Base-by-base conservation (phyloP, 2,888 invertebrate genomes). In the Lasioglossum pauxillum region DNA sequence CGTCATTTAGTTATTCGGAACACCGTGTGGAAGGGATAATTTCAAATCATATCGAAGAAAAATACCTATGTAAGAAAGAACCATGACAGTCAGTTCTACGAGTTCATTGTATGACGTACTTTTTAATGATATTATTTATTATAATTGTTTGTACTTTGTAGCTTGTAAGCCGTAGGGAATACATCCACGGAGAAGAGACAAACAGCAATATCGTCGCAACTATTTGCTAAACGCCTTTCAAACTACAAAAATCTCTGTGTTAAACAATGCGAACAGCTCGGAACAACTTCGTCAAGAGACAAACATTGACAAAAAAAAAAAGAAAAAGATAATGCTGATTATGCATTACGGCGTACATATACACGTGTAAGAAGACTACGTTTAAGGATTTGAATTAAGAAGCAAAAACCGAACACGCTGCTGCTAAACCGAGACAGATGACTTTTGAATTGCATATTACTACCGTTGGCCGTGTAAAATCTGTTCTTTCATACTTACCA, bases 401-500 rank as follows among this genome's bases (percentile, higher is more conserved):
- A 3, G 75, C 19, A 49, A 81, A 77, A 89, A 83, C 87, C 89
- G 83, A 89, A 90, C 44, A 49, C 64, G 81, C 35, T 38, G 78
- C 72, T 57, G 80, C 16, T 78, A 72, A 44, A 53, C 73, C 83
- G 64, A 72, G 75, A 67, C 79, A 31, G 73, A 80, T n/a, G 57
- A 64, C 35, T 74, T 19, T 72, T 80, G 57, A 76, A 86, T 78
- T 75, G 79, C 71, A 80, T 77, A 81, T 38, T 77, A 83, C n/a
- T 76, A 84, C 44, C 75, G 84, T 82, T 87, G 75, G 78, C 57
- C 57, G n/a, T 80, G 77, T 82, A 85, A 71, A 82, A 86, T 83
- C 78, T 31, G 71, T 79, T 81, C n/a, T 87, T 88, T 90, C 82
- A 72, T 90, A 90, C 80, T 85, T 90, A 64, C 74, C 75, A 83